Evolutionary conservation across 2,797 vertebrate genomes (phyloP), one percentile per base, ranked within the genome.

Genomic region (Chloroceryle amazona): DNA sequence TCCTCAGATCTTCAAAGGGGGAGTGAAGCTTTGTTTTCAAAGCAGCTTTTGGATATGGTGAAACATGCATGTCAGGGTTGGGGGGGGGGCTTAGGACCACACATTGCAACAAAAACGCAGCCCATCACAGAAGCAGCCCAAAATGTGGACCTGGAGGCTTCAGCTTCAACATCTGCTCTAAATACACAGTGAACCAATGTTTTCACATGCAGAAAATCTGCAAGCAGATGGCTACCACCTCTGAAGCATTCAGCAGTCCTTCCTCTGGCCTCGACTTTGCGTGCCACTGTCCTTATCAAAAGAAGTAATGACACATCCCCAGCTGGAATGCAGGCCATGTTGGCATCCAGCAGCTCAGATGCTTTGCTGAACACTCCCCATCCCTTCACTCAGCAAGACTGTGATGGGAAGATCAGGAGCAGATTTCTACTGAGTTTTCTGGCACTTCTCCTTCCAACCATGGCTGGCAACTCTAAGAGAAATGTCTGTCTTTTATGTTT

Each of bases 401-500:
- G 28, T 26, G 71, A 75, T 75, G 75, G 65, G 58, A 86, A 90
- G 79, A 93, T 96, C 85, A 84, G 91, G 87, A 93, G 91, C 82
- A 91, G 72, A 93, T 88, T 93, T 94, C 54, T 78, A 68, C 75
- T 51, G 72, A 46, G 70, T 62, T 61, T 95, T 84, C 58, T 93
- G 87, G 85, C 89, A 44, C 42, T 90, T 28, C 28, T 90, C n/a
- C 87, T 86, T 93, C 82, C 67, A 63, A 7, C 47, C 28, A 7
- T 4, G 42, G 54, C 80, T 0, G 0, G 58, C 1, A 10, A 47
- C 65, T 90, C 89, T 66, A 81, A 55, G 62, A 86, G 70, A 76
- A 97, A 94, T 55, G 6, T 60, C 35, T 95, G 51, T 75, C 67
- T 86, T 78, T 81, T 33, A 80, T 92, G 75, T 95, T 96, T 71